Percentiles rank a stretch among this genome's conserved stretches.
Conservation (phyloP, 37 sponge, comb jelly and placozoan genomes). For the Petrosia ficiformis region DNA sequence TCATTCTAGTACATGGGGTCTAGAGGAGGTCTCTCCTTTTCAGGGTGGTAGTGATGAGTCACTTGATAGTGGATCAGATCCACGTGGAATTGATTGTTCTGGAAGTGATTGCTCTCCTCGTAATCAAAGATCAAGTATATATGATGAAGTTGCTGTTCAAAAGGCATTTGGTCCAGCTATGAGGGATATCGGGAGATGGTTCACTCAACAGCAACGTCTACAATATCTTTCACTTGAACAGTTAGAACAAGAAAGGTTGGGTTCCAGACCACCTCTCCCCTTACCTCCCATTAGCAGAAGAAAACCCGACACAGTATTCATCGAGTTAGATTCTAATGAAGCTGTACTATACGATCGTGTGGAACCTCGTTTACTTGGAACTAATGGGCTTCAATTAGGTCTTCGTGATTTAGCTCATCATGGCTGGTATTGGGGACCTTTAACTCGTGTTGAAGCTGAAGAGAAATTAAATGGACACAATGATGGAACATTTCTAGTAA, state of each 20-base stretch:
- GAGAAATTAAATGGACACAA: slow-evolving; percentile 52
- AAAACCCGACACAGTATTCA: neutral
- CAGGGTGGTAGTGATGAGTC: slow-evolving; percentile 52
- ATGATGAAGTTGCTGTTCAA: slow-evolving; percentile 55
- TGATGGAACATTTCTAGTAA: slow-evolving; percentile 88
- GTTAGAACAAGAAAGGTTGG: slow-evolving; percentile 51
- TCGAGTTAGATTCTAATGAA: neutral
- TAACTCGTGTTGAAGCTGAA: slow-evolving; percentile 86
- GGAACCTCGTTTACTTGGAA: slow-evolving; percentile 20
- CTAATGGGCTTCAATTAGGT: slow-evolving; percentile 44
- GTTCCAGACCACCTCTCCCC: slow-evolving; percentile 57
- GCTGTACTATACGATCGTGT: slow-evolving; percentile 51
- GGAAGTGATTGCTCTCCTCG: neutral
- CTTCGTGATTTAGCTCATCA: slow-evolving; percentile 63
- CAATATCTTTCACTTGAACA: neutral
- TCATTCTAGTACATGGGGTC: neutral
- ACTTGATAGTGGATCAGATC: slow-evolving; percentile 40
- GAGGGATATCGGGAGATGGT: slow-evolving; percentile 79
- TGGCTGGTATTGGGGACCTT: slow-evolving; percentile 97
- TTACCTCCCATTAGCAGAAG: slow-evolving; percentile 19
- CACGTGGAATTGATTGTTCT: neutral
- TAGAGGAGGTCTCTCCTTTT: neutral
- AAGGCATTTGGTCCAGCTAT: slow-evolving; percentile 81
- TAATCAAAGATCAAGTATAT: slow-evolving; percentile 10
- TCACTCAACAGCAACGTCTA: neutral